Conservation (phyloP, 92 coral and sea anemone genomes). For the Heliopora coerulea region DNA sequence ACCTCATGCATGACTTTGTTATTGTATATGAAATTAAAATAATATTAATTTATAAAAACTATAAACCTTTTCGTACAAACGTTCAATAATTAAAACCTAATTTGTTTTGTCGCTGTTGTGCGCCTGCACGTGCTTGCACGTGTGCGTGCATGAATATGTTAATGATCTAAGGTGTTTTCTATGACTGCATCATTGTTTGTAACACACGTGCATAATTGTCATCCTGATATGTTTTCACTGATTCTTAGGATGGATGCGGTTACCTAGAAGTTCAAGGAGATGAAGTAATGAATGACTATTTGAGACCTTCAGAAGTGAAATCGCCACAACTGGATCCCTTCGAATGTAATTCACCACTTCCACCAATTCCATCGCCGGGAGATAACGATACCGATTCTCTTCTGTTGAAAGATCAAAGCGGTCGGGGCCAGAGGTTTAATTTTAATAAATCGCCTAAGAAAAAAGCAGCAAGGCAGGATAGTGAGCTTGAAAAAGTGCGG, state of each 20-base stretch:
- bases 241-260: slow-evolving; percentile 28
- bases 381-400: slow-evolving; percentile 39
- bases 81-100: too few relatives aligned
- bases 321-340: slow-evolving; percentile 40
- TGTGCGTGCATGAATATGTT: too few relatives aligned
- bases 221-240: too few relatives aligned
- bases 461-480: slow-evolving; percentile 30
- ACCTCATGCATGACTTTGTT: too few relatives aligned
- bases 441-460: slow-evolving; percentile 30
- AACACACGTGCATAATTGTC: too few relatives aligned
- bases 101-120: too few relatives aligned
- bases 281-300: slow-evolving; percentile 31
- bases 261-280: slow-evolving; percentile 41
- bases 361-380: slow-evolving; percentile 36
- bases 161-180: too few relatives aligned
- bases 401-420: slow-evolving; percentile 22
- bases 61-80: too few relatives aligned
- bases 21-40: too few relatives aligned
- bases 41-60: too few relatives aligned
- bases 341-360: slow-evolving; percentile 33
- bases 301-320: slow-evolving; percentile 35
- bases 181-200: too few relatives aligned
- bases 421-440: neutral
- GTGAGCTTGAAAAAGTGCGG: slow-evolving; percentile 31
- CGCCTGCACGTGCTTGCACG: too few relatives aligned